Percentiles rank a stretch among this genome's conserved stretches.
These are phyloP conservation scores for Pachypanchax playfairii DNA, from an alignment of 2,113 vertebrate genomes.

Conservation along the genomic window DNA sequence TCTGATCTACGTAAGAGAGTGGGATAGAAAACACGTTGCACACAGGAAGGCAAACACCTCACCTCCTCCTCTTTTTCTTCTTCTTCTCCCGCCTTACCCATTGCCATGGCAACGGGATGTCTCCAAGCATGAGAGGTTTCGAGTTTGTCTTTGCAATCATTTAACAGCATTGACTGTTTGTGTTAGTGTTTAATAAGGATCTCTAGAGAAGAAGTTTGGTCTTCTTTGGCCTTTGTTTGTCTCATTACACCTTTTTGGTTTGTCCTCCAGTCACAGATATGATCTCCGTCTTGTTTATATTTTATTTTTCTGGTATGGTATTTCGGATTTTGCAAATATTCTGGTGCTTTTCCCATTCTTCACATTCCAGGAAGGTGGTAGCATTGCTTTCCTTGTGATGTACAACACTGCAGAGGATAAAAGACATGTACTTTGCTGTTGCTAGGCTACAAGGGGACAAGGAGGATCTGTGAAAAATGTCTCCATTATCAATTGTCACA, in stretches of 20 bases:
- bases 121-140: slow-evolving; percentile 49
- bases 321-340: slow-evolving; percentile 10
- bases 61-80: slow-evolving; percentile 41
- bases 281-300: neutral
- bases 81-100: slow-evolving; percentile 36
- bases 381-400: slow-evolving; percentile 14
- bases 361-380: slow-evolving; percentile 20
- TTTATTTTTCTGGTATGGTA: neutral
- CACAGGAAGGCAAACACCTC: slow-evolving; percentile 59
- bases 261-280: slow-evolving; percentile 15
- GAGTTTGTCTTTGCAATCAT: slow-evolving; percentile 27
- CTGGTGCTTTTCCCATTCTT: slow-evolving; percentile 2
- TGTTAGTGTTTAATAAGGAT: slow-evolving; percentile 5
- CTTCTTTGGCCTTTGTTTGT: slow-evolving; percentile 1
- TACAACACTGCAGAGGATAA: slow-evolving; percentile 43
- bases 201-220: slow-evolving; percentile 15
- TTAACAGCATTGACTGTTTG: slow-evolving; percentile 16
- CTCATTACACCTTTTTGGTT: neutral
- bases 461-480: slow-evolving; percentile 54
- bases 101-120: slow-evolving; percentile 76
- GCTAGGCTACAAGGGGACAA: slow-evolving; percentile 67
- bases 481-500: slow-evolving; percentile 41
- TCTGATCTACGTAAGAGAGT: slow-evolving; percentile 49
- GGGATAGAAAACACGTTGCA: slow-evolving; percentile 60
- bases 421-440: slow-evolving; percentile 54